Conservation (phyloP, 2,113 vertebrate species). For the Octodon degus region DNA sequence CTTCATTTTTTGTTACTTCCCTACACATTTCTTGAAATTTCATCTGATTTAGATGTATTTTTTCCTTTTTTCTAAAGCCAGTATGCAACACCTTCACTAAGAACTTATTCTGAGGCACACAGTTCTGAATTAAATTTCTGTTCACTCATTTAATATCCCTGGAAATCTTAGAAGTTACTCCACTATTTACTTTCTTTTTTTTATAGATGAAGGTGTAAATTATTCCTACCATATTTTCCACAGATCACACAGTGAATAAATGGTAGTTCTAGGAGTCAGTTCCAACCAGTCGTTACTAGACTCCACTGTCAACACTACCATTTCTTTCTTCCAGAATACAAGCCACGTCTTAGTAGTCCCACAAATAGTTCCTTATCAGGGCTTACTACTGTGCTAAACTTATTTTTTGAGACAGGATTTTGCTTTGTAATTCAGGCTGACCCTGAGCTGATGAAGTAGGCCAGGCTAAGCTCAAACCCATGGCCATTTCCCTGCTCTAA, state of each 20-base stretch:
- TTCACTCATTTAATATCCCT: not conserved
- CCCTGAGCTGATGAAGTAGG: no score
- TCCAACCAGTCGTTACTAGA: not conserved
- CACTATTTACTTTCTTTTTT: not conserved
- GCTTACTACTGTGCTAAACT: not conserved
- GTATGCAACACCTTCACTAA: not conserved
- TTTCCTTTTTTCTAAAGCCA: not conserved
- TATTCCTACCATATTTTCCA: not conserved
- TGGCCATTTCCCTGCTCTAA: not conserved
- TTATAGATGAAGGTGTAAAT: not conserved
- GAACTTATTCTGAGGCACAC: not conserved
- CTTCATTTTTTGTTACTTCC: not conserved
- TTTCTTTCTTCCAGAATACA: not conserved
- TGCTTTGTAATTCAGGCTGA: not conserved
- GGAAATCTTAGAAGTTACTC: not conserved
- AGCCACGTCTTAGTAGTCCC: not conserved
- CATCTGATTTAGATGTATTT: not conserved
- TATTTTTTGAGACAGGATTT: not conserved
- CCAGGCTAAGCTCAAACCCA: no score
- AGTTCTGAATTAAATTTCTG: not conserved
- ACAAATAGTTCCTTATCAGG: not conserved
- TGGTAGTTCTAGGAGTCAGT: not conserved
- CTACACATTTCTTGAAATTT: not conserved
- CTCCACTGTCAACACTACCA: not conserved
- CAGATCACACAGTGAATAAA: not conserved